Percentiles rank a stretch among this genome's conserved stretches.
Evolutionary conservation across 1,140 invertebrate species (phyloP).

Genomic region (Drosophila ananassae): DNA sequence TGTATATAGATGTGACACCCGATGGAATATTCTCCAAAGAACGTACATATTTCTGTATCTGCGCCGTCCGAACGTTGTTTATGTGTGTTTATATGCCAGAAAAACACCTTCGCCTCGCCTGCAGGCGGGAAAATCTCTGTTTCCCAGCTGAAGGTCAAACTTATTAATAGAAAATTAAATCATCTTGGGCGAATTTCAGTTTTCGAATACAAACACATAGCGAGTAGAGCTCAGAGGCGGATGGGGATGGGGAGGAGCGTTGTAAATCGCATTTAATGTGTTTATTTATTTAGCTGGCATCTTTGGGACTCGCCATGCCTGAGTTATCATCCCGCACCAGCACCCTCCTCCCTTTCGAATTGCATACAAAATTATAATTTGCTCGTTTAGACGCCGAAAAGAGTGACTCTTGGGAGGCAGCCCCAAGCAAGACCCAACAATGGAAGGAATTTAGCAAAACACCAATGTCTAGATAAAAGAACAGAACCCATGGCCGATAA

Average conservation of each 20-base stretch:
- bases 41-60: slow-evolving; percentile 29
- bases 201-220: slow-evolving; percentile 60
- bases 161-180: slow-evolving; percentile 82
- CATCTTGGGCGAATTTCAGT: slow-evolving; percentile 72
- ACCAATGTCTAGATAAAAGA: background rate
- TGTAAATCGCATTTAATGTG: slow-evolving; percentile 64
- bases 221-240: slow-evolving; percentile 5
- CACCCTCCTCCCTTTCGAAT: background rate
- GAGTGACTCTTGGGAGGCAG: no score
- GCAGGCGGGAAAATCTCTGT: slow-evolving; percentile 54
- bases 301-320: slow-evolving; percentile 36
- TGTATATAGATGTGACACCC: slow-evolving; percentile 22
- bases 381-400: background rate
- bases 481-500: background rate
- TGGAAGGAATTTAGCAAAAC: background rate
- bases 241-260: slow-evolving; percentile 12
- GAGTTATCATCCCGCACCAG: slow-evolving; percentile 34
- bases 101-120: slow-evolving; percentile 54
- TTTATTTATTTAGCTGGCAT: slow-evolving; percentile 58
- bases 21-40: slow-evolving; percentile 42
- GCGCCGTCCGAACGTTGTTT: slow-evolving; percentile 20
- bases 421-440: background rate
- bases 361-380: slow-evolving; percentile 39
- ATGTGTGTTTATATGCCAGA: slow-evolving; percentile 45
- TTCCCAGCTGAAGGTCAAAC: slow-evolving; percentile 69